These are phyloP conservation scores for Laothoe populi DNA, from an alignment of 2,888 invertebrate species.

Conservation along the genomic window DNA sequence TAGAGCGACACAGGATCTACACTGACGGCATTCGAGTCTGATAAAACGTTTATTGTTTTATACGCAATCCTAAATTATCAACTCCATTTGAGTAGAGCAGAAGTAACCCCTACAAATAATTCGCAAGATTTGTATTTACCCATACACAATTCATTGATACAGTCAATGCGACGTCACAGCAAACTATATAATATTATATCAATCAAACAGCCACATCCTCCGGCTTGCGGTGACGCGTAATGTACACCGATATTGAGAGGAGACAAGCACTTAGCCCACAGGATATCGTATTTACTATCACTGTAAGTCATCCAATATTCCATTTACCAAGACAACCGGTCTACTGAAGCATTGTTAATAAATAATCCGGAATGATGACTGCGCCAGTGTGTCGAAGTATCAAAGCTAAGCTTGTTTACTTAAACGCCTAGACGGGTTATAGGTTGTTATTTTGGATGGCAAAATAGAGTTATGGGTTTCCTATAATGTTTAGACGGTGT, in stretches of 20 bases:
- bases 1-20: no score
- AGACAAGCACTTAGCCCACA: constrained; percentile 30
- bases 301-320: constrained; percentile 46
- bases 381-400: constrained; percentile 9
- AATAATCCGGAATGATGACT: constrained; percentile 42
- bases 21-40: no score
- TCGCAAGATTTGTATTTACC: neutral
- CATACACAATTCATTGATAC: neutral
- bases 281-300: constrained; percentile 35
- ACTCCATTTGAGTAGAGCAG: no score
- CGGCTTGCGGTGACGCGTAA: constrained; percentile 12
- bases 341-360: constrained; percentile 37
- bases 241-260: constrained; percentile 15
- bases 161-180: neutral
- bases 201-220: constrained; percentile 8
- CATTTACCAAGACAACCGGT: constrained; percentile 40
- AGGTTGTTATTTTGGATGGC: constrained; percentile 17
- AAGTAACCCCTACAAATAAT: neutral
- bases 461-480: constrained; percentile 20
- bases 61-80: no score
- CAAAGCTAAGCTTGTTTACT: constrained; percentile 11
- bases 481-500: constrained; percentile 14
- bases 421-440: constrained; percentile 6
- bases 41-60: no score
- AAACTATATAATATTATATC: neutral